Evolutionary conservation across 2,888 invertebrate species (phyloP).

Genomic region (Augiades crinisus): DNA sequence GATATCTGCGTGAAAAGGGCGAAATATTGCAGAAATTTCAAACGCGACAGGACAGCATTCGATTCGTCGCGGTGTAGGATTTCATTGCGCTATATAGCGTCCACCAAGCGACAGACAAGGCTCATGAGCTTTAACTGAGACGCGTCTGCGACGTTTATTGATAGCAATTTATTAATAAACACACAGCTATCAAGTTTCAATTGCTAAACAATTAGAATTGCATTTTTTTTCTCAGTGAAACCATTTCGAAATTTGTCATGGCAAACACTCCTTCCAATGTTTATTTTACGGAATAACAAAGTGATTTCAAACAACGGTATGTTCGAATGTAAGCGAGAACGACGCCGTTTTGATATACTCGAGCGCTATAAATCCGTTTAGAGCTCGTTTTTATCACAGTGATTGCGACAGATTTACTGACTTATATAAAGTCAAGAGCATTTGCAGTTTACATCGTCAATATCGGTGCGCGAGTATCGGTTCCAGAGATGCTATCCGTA

Average conservation of each 20-base stretch:
- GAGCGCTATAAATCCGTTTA: conserved; percentile 3
- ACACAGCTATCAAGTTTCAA: neutral
- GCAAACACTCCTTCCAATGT: too few relatives aligned
- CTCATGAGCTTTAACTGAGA: conserved; percentile 57
- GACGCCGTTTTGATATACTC: conserved; percentile 7
- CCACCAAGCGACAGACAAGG: conserved; percentile 48
- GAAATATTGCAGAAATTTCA: conserved; percentile 80
- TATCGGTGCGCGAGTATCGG: conserved; percentile 52
- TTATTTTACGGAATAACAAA: neutral
- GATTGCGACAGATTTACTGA: conserved; percentile 19
- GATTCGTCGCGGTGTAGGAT: conserved; percentile 78
- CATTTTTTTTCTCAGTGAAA: too few relatives aligned
- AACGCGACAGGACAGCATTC: conserved; percentile 78
- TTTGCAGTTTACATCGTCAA: conserved; percentile 41
- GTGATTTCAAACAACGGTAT: neutral
- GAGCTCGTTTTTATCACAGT: conserved; percentile 11
- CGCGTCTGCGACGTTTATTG: conserved; percentile 63
- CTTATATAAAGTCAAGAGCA: conserved; percentile 23
- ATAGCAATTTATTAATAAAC: conserved; percentile 46
- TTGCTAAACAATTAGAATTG: neutral
- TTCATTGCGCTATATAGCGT: conserved; percentile 74
- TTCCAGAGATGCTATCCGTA: conserved; percentile 69
- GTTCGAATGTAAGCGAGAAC: neutral
- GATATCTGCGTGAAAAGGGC: conserved; percentile 80
- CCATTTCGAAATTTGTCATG: too few relatives aligned